phyloP scores from a whole-genome alignment of 2,888 invertebrate species.

The Vannuccia rotundouncinata region DNA sequence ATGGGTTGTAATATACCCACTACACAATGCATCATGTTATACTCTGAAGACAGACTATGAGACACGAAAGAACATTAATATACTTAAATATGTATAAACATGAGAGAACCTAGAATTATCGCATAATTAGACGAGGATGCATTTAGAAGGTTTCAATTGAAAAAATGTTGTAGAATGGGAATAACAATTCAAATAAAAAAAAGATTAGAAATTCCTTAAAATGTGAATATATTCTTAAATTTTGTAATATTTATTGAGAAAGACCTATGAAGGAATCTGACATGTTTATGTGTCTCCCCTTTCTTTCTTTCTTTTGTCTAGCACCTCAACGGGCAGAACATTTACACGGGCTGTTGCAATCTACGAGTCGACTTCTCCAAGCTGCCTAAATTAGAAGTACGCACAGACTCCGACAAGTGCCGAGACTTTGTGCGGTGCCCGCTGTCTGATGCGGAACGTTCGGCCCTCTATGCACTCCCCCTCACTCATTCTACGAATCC shows the following conservation, averaged over 20 bases:
- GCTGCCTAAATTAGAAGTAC: conserved; percentile 91
- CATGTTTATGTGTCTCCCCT: conserved; percentile 31
- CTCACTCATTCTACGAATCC: neutral
- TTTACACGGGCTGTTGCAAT: conserved; percentile 98
- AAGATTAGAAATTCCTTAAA: too few relatives aligned
- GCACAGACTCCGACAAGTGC: conserved; percentile 99
- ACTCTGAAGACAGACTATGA: too few relatives aligned
- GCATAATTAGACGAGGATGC: too few relatives aligned
- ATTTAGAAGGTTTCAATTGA: neutral
- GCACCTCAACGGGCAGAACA: conserved; percentile 94
- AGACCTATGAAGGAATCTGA: too few relatives aligned
- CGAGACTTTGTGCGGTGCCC: conserved; percentile 75
- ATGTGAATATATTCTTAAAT: too few relatives aligned
- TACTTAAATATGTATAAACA: too few relatives aligned
- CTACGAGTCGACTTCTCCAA: conserved; percentile 98
- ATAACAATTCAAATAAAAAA: too few relatives aligned
- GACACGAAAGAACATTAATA: too few relatives aligned
- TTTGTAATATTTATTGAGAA: too few relatives aligned
- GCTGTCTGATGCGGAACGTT: neutral
- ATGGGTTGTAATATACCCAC: too few relatives aligned
- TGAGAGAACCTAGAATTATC: too few relatives aligned
- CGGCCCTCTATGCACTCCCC: neutral
- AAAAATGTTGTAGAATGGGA: neutral
- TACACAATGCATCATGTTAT: too few relatives aligned
- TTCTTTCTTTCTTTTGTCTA: conserved; percentile 60